Conservation (phyloP, 2,113 vertebrate genomes). For the Cynoglossus semilaevis region DNA sequence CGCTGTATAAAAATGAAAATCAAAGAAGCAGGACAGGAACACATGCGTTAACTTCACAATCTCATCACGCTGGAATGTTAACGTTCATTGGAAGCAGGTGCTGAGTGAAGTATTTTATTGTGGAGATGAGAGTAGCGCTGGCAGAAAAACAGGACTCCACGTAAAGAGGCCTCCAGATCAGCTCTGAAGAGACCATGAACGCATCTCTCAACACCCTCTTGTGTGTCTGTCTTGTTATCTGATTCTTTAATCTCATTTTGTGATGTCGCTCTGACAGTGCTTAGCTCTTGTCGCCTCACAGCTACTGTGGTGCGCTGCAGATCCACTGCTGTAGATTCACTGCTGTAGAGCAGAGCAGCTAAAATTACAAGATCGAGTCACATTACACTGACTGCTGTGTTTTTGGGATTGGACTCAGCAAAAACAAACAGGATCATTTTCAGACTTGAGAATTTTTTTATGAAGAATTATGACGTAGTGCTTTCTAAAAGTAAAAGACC, state of each 20-base stretch:
- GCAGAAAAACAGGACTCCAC: conserved; percentile 53
- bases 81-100: too few relatives aligned
- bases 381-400: conserved; percentile 35
- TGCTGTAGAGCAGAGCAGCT: conserved; percentile 23
- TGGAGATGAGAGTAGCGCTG: conserved; percentile 38
- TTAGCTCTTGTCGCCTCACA: conserved; percentile 42
- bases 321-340: conserved; percentile 10
- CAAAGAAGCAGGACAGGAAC: too few relatives aligned
- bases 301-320: conserved; percentile 13
- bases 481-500: conserved; percentile 39
- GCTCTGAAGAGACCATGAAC: conserved; percentile 44
- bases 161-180: conserved; percentile 50
- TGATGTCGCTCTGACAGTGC: conserved; percentile 33
- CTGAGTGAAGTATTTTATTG: conserved; percentile 35
- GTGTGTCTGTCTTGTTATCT: conserved; percentile 57
- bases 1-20: too few relatives aligned
- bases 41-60: too few relatives aligned
- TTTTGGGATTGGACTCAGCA: neutral
- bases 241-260: conserved; percentile 58
- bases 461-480: conserved; percentile 38
- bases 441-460: conserved; percentile 33
- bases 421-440: conserved; percentile 47
- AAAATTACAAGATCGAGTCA: conserved; percentile 31
- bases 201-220: conserved; percentile 42
- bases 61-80: too few relatives aligned